Evolutionary conservation across 2,113 vertebrate genomes (phyloP), one percentile per base, ranked within the genome.

Genomic region (Lycocorax pyrrhopterus): DNA sequence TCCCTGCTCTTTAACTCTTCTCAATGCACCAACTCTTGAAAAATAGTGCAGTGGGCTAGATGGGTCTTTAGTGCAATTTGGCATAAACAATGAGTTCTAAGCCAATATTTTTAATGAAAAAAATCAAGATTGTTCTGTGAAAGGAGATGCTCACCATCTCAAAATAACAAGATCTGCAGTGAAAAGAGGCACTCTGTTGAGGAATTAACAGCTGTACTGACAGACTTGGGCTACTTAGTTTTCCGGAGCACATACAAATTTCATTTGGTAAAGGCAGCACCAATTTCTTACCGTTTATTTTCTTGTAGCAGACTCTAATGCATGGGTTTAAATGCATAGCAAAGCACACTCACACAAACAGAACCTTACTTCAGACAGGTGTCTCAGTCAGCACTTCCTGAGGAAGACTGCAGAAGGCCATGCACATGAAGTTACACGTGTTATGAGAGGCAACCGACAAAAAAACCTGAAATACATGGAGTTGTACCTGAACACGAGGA

Each of bases 401-500:
- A 94, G 19, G 22, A 88, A 62, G 32, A 69, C 52, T 22, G 32
- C 35, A 71, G 37, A 73, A 51, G 49, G 16, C 27, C 49, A 43
- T 0, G 3, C 25, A 44, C 9, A 8, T 13, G 5, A 82, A 62
- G 7, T 58, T 53, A 71, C 19, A 22, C 3, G 5, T 19, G 47
- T 32, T 32, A 62, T 35, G 17, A 62, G 32, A 32, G 12, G 32
- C 21, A 69, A 41, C 14, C 55, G n/a, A 39, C n/a, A 76, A 41
- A 69, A 35, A 49, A 35, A 17, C 12, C 12, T 41, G 12, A 35
- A 90, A 43, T 16, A 49, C 14, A 19, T 0, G 0, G 32, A 53
- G 7, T 32, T 55, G n/a, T 67, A 35, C 30, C n/a, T 11, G 7
- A 76, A 76, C 17, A 41, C 3, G 8, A 75, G 46, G 23, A 55